Evolutionary conservation across 2,113 vertebrate genomes (phyloP), one percentile per base, ranked within the genome.

Genomic region (Lepisosteus osseus): DNA sequence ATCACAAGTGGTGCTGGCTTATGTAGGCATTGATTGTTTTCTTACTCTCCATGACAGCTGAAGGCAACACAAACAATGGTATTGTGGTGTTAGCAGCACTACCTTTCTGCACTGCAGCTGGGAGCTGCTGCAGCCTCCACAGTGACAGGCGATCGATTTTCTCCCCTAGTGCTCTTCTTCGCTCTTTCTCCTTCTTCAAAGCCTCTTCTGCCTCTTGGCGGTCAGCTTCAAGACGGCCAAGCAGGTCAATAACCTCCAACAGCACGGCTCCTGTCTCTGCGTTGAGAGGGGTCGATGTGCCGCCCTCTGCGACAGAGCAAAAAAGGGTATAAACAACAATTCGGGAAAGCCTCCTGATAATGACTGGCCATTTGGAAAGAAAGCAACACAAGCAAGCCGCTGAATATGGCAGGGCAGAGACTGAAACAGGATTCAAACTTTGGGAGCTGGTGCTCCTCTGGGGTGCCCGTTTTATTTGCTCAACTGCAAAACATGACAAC

Each of bases 181-280:
- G 85, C 69, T 75, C 77, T 76, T 82, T 92, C 81, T 96, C 92
- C 70, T 75, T 81, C 72, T 80, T 83, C 65, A 95, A 83, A 77
- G 90, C 84, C 72, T 92, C 86, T 82, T 91, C 88, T 77, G 92
- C 91, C 67, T 90, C 80, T 84, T 92, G 89, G 40, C 86, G 72
- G 76, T 95, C 92, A 40, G 90, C 88, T 83, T 96, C 94, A 68
- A 97, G 86, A 62, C 83, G 76, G 83, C 89, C 92, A 76, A 96
- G 90, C 79, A 97, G 84, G 75, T 89, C 79, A 70, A 86, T 79
- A 59, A 90, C 89, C 79, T 97, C 91, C 72, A 87, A 79, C 1
- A 95, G 81, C 74, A 95, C 84, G 54, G 79, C 85, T 78, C 86
- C 80, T 77, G 91, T 86, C 82, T 95, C 85, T 76, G 86, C 82